Conservation (phyloP, 2,113 vertebrate genomes). For the Oncorhynchus kisutch region DNA sequence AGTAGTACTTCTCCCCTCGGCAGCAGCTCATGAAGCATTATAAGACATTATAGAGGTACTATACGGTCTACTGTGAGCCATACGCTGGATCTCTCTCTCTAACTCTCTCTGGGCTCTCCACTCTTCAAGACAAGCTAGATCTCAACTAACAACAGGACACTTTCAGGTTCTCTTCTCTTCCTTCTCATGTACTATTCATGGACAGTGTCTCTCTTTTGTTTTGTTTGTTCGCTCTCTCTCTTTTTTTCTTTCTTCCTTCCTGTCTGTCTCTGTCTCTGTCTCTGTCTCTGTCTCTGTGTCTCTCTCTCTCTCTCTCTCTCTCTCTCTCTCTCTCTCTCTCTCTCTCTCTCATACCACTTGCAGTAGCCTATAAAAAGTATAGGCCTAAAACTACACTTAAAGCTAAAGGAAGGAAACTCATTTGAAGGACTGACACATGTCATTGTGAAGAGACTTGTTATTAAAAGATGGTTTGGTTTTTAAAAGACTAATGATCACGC, state of each 20-base stretch:
- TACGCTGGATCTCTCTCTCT: neutral
- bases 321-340: neutral
- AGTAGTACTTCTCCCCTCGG: neutral
- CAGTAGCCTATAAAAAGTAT: neutral
- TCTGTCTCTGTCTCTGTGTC: neutral
- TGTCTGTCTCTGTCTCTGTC: neutral
- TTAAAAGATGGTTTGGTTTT: neutral
- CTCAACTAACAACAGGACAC: neutral
- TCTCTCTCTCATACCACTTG: neutral
- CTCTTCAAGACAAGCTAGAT: constrained; percentile 11
- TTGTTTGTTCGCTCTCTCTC: neutral
- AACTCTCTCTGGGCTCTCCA: neutral
- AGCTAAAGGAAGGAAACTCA: neutral
- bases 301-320: constrained; percentile 2
- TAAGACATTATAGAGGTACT: constrained; percentile 5
- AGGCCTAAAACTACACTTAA: neutral
- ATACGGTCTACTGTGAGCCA: neutral
- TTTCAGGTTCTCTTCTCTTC: constrained; percentile 5
- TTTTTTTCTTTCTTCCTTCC: neutral
- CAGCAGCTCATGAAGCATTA: constrained; percentile 15
- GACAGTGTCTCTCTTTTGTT: neutral
- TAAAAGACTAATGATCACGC: neutral
- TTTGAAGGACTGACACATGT: neutral
- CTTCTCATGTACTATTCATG: constrained; percentile 30
- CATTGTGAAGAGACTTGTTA: neutral